These are phyloP conservation scores for Adrianichthys oophorus DNA, from an alignment of 2,797 vertebrate genomes.

Conservation along the genomic window DNA sequence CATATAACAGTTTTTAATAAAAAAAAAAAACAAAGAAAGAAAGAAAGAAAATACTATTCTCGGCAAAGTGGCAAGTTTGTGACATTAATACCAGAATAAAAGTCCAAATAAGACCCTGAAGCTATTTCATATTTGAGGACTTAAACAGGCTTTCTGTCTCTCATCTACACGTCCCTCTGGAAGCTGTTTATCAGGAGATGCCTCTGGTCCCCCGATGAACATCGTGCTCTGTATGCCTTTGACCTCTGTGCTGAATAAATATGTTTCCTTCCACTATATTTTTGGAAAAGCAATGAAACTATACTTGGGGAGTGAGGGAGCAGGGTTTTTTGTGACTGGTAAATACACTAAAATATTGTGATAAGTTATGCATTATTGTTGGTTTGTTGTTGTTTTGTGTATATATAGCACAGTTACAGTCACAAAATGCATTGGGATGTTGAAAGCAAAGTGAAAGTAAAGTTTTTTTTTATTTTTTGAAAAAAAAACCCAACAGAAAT, in stretches of 20 bases:
- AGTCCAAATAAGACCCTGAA: constrained; percentile 27
- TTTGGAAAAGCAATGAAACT: constrained; percentile 42
- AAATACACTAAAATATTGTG: constrained; percentile 24
- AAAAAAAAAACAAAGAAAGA: background rate
- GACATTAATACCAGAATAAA: constrained; percentile 35
- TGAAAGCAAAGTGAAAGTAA: too few relatives aligned
- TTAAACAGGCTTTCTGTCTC: constrained; percentile 22
- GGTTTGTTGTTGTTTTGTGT: too few relatives aligned
- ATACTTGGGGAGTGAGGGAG: constrained; percentile 21
- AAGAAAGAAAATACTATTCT: constrained; percentile 24
- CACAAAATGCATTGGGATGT: too few relatives aligned
- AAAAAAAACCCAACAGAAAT: too few relatives aligned
- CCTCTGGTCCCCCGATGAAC: constrained; percentile 25
- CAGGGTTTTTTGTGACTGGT: constrained; percentile 2
- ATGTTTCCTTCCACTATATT: constrained; percentile 33
- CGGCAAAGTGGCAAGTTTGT: constrained; percentile 37
- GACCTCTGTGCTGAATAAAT: constrained; percentile 41
- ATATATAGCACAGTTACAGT: too few relatives aligned
- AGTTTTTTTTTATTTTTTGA: too few relatives aligned
- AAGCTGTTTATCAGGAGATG: constrained; percentile 34
- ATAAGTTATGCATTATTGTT: constrained; percentile 13
- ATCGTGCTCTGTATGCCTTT: constrained; percentile 33
- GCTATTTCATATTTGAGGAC: constrained; percentile 26
- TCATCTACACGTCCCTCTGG: constrained; percentile 22
- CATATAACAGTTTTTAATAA: constrained; percentile 24